Evolutionary conservation across 1,140 invertebrate species (phyloP).

Genomic region (Plodia interpunctella): DNA sequence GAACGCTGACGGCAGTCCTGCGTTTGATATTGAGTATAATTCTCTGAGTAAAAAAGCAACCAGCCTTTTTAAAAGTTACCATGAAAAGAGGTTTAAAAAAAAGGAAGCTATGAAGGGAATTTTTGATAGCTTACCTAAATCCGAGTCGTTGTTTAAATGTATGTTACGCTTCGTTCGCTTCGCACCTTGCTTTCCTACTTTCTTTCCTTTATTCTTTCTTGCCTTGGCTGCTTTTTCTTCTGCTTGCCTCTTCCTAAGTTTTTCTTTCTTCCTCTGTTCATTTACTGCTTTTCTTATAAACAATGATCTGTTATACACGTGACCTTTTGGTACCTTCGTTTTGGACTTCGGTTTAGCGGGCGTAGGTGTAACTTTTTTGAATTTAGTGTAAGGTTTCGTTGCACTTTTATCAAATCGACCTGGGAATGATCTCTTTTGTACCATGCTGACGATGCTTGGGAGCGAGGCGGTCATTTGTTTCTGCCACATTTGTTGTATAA

Average conservation of each 20-base stretch:
- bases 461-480: conserved; percentile 25
- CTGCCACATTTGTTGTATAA: conserved; percentile 30
- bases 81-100: too few species aligned
- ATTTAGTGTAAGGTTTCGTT: too few species aligned
- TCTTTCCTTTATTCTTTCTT: background rate
- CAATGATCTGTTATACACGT: background rate
- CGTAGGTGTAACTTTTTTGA: background rate
- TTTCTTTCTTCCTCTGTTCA: background rate
- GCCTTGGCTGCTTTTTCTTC: background rate
- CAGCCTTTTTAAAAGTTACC: too few species aligned
- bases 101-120: too few species aligned
- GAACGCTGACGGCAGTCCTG: too few species aligned
- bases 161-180: background rate
- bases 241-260: background rate
- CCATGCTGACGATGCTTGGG: conserved; percentile 12
- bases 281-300: background rate
- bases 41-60: too few species aligned
- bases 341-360: background rate
- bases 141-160: background rate
- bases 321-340: background rate
- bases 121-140: background rate
- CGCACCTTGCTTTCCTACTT: background rate
- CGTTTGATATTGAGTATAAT: too few species aligned
- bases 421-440: conserved; percentile 27
- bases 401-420: background rate